Conservation (phyloP, 2,797 vertebrate species). For the Pterois miles region DNA sequence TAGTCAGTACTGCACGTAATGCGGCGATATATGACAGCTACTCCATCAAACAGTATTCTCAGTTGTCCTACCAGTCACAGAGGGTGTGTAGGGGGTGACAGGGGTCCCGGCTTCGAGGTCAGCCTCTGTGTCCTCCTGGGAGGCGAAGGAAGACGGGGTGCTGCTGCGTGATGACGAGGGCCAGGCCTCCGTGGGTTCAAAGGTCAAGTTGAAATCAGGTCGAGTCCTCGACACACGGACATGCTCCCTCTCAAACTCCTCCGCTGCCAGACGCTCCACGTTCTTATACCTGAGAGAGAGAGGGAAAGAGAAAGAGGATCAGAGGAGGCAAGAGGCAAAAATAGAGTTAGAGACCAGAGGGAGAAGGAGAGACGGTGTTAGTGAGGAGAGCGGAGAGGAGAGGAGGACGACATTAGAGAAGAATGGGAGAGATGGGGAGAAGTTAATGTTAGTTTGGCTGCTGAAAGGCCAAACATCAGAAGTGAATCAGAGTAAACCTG, state of each 20-base stretch:
- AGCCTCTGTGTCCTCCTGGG: conserved; percentile 78
- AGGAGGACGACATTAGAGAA: background rate
- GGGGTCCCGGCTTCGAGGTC: conserved; percentile 68
- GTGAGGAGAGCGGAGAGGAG: background rate
- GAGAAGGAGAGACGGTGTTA: conserved; percentile 4
- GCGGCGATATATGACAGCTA: background rate
- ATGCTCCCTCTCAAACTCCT: conserved; percentile 92
- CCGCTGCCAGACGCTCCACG: conserved; percentile 91
- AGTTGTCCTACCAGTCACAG: conserved; percentile 70
- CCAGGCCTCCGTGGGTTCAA: conserved; percentile 82
- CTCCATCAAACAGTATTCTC: background rate
- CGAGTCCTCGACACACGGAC: conserved; percentile 77
- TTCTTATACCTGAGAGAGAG: conserved; percentile 90
- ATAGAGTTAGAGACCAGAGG: background rate
- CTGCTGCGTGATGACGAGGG: conserved; percentile 77
- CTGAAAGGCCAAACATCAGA: conserved; percentile 59
- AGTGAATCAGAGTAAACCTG: conserved; percentile 71
- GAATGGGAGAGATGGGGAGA: conserved; percentile 25
- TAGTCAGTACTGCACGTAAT: background rate
- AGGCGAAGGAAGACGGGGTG: conserved; percentile 81
- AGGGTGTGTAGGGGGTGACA: conserved; percentile 51
- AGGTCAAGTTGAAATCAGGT: conserved; percentile 85
- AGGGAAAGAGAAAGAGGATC: conserved; percentile 23
- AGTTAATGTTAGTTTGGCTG: conserved; percentile 35
- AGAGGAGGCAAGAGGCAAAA: background rate